Base-by-base conservation (phyloP, 1,140 invertebrate genomes). In the Bactericera cockerelli region DNA sequence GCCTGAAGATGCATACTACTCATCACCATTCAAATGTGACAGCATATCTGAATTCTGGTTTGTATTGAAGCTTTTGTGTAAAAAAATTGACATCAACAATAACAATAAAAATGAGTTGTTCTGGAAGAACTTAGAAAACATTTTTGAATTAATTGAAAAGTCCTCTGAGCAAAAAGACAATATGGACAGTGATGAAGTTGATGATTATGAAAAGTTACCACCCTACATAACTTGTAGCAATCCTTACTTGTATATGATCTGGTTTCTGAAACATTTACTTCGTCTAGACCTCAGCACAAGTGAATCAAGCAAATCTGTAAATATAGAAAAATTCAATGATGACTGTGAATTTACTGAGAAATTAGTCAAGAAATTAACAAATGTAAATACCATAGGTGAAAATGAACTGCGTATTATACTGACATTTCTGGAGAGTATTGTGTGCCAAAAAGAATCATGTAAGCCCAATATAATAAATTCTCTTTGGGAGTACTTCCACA, bases 401-500 rank as follows among this genome's bases (percentile, higher is more conserved):
- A 49, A 49, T 49, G 42, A 49, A n/a, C 19, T 49, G 42, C 6
- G 42, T 10, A 49, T 49, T 6, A 22, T 49, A 19, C 22, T 49
- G 19, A 19, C 22, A 49, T 49, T 19, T 49, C 19, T 49, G 22
- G 42, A 49, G 4, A 49, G 22, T 49, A 49, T 49, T 19, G 22
- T 49, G 22, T 49, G 8, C 8, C n/a, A 6, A 6, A 49, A 19
- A 49, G 42, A 49, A 49, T 4, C n/a, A 4, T 49, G 42, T 49
- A 49, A 49, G 19, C 42, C 70, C 1, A 67, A 69, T 60, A 64
- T 73, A 28, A 64, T 76, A 56, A 68, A 71, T 21, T 62, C 69
- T 22, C 63, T 76, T 2, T 72, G 74, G 69, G 74, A 76, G 26
- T 75, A 72, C 63, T 76, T 74, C 63, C 71, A 74, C 54, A 70